Percentiles rank a stretch among this genome's conserved stretches.
phyloP scores from a whole-genome alignment of 2,888 invertebrate genomes.

The Drosophila mettleri region DNA sequence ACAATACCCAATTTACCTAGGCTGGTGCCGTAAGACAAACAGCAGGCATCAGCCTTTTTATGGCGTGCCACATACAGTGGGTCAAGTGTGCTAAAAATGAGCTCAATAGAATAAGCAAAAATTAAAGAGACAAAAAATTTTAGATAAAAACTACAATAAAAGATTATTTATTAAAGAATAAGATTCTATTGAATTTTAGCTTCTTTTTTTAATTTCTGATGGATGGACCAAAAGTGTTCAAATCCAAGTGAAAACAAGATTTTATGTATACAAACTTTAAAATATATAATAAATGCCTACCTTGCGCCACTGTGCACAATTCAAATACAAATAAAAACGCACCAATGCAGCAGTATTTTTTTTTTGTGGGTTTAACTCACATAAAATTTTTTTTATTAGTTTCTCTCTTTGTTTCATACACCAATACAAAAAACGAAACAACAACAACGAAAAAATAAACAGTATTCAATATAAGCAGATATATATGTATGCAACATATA shows the following conservation, averaged over 20 bases:
- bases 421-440: slow-evolving; percentile 40
- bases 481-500: slow-evolving; percentile 20
- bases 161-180: too few relatives aligned
- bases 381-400: slow-evolving; percentile 74
- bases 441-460: slow-evolving; percentile 22
- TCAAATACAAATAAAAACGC: slow-evolving; percentile 37
- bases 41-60: slow-evolving; percentile 44
- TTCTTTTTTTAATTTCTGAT: too few relatives aligned
- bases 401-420: slow-evolving; percentile 60
- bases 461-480: slow-evolving; percentile 60
- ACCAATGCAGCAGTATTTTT: slow-evolving; percentile 34
- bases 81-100: accelerated
- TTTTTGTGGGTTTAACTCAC: slow-evolving; percentile 70
- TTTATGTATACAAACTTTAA: too few relatives aligned
- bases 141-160: too few relatives aligned
- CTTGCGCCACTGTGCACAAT: slow-evolving; percentile 22
- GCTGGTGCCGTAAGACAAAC: slow-evolving; percentile 45
- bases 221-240: too few relatives aligned
- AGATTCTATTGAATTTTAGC: too few relatives aligned
- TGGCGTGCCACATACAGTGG: slow-evolving; percentile 31
- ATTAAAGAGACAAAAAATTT: too few relatives aligned
- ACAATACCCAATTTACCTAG: slow-evolving; percentile 39
- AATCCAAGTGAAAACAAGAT: too few relatives aligned
- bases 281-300: too few relatives aligned
- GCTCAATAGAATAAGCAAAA: not conserved